Percentiles rank a stretch among this genome's conserved stretches.
Conservation (phyloP, 2,113 vertebrate genomes). For the Noctilio leporinus region DNA sequence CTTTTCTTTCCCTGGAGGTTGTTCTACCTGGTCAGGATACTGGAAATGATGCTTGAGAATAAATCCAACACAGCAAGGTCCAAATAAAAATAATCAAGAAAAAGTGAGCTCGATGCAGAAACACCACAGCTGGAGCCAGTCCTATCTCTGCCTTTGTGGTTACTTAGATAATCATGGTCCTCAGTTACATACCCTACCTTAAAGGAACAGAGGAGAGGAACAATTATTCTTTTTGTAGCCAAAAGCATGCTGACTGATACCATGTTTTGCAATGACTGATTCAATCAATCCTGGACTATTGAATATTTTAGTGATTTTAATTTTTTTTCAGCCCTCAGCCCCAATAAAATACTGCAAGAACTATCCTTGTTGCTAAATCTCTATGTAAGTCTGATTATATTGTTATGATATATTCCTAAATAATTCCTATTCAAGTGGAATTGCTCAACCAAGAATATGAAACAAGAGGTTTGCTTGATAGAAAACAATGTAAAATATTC, state of each 20-base stretch:
- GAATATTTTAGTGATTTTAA: neutral
- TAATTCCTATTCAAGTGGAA: neutral
- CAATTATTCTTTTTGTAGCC: neutral
- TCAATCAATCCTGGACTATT: neutral
- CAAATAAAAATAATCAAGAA: neutral
- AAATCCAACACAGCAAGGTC: neutral
- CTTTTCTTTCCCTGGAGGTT: neutral
- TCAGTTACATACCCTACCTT: neutral
- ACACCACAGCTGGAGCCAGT: neutral
- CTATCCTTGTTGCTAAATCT: neutral
- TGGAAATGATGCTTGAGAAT: neutral
- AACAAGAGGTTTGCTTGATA: neutral
- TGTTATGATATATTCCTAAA: neutral
- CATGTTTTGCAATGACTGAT: neutral
- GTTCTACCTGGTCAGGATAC: neutral
- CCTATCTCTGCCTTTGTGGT: neutral
- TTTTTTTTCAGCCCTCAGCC: neutral
- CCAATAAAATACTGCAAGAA: neutral
- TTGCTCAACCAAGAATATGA: neutral
- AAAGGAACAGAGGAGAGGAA: neutral
- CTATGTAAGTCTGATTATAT: neutral
- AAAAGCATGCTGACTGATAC: neutral
- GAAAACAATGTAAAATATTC: neutral
- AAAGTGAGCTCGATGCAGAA: neutral
- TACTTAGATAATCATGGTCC: neutral